phyloP scores from a whole-genome alignment of 2,888 invertebrate genomes.

The Mellilla xanthometata region DNA sequence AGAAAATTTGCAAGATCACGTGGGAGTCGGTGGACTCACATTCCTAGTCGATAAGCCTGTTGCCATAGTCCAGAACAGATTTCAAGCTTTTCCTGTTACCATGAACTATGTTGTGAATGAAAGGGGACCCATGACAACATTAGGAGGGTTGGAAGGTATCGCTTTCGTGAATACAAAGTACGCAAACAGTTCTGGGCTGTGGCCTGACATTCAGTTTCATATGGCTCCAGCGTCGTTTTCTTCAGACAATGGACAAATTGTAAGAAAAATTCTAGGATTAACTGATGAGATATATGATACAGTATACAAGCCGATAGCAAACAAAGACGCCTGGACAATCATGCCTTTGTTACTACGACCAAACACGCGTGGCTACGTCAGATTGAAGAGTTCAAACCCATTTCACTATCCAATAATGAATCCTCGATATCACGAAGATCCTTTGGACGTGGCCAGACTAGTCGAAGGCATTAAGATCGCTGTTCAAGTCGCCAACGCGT shows the following conservation, averaged over 20 bases:
- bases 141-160: conserved; percentile 94
- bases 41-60: conserved; percentile 92
- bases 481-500: conserved; percentile 86
- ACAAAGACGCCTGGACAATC: conserved; percentile 91
- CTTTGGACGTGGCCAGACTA: conserved; percentile 88
- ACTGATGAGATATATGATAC: conserved; percentile 91
- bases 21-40: conserved; percentile 92
- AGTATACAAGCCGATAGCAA: conserved; percentile 90
- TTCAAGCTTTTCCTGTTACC: conserved; percentile 89
- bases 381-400: conserved; percentile 90
- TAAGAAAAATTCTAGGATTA: conserved; percentile 89
- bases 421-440: conserved; percentile 95
- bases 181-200: conserved; percentile 89
- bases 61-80: conserved; percentile 90
- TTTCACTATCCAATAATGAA: conserved; percentile 94
- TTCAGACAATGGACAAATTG: conserved; percentile 89
- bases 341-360: conserved; percentile 93
- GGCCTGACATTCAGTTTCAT: conserved; percentile 96
- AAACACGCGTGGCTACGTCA: conserved; percentile 89
- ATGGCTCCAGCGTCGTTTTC: conserved; percentile 95
- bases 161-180: conserved; percentile 94
- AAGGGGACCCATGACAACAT: conserved; percentile 92
- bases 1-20: conserved; percentile 93
- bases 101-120: conserved; percentile 91
- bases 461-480: conserved; percentile 93